phyloP scores from a whole-genome alignment of 2,797 vertebrate genomes.

The Falco cherrug region DNA sequence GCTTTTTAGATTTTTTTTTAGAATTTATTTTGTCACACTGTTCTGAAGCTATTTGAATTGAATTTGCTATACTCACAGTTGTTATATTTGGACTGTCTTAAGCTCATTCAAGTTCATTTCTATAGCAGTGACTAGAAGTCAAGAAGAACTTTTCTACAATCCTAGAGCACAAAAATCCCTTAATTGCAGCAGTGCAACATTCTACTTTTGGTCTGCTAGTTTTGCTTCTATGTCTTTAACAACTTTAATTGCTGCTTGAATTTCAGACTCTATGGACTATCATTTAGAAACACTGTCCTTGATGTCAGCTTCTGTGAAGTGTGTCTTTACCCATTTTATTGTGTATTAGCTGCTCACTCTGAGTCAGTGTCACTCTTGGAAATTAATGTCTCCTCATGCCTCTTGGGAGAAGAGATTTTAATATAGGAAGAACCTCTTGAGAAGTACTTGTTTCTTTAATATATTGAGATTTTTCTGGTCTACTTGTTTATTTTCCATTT shows the following conservation, averaged over 20 bases:
- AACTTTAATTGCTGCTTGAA: conserved; percentile 11
- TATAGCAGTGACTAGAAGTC: neutral
- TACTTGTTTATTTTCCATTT: neutral
- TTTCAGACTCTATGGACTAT: neutral
- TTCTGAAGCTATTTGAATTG: neutral
- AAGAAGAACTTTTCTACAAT: neutral
- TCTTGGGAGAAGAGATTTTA: neutral
- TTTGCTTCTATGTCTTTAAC: neutral
- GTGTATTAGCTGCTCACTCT: conserved; percentile 15
- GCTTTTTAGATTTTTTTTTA: neutral
- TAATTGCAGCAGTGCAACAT: neutral
- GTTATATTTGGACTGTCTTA: neutral
- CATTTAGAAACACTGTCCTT: neutral
- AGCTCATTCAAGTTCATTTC: neutral
- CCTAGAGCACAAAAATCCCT: neutral
- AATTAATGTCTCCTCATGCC: neutral
- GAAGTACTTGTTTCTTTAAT: neutral
- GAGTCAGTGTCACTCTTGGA: neutral
- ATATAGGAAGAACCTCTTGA: neutral
- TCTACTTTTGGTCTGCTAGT: neutral
- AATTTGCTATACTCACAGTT: neutral
- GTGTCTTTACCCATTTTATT: conserved; percentile 25
- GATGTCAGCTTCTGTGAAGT: neutral
- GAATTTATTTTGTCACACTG: neutral
- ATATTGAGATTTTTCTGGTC: neutral